A percentile compares a stretch with the other conserved stretches of the same genome.
phyloP scores from a whole-genome alignment of 2,113 vertebrate species.

The Cryptotis parvus region DNA sequence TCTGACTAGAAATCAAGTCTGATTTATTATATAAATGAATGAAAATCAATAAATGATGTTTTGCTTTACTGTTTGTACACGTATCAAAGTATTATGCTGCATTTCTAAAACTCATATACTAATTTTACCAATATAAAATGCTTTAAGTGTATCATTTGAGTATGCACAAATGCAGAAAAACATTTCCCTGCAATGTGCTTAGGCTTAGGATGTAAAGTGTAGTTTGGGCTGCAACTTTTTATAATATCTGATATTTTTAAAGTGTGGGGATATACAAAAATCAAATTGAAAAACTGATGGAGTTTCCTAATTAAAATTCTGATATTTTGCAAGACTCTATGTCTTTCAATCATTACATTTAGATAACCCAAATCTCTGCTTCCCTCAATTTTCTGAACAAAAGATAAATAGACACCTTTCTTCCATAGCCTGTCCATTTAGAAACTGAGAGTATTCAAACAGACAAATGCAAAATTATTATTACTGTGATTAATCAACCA shows the following conservation, averaged over 20 bases:
- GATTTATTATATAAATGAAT: background rate
- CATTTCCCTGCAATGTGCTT: background rate
- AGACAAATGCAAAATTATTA: too few species aligned
- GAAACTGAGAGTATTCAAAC: background rate
- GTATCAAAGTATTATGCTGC: background rate
- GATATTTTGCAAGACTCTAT: slow-evolving; percentile 63
- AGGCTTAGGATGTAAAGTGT: background rate
- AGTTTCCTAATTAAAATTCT: slow-evolving; percentile 70
- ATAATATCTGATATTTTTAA: slow-evolving; percentile 77
- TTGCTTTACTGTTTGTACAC: background rate
- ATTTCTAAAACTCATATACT: background rate
- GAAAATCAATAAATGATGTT: background rate
- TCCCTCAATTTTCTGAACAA: slow-evolving; percentile 44
- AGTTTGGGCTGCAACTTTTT: slow-evolving; percentile 56
- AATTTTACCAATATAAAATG: background rate
- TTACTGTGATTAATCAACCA: background rate
- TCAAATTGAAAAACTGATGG: slow-evolving; percentile 59
- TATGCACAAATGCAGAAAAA: background rate
- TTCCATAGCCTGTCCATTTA: background rate
- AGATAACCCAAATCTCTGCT: slow-evolving; percentile 21
- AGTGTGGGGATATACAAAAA: slow-evolving; percentile 68
- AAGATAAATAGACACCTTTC: slow-evolving; percentile 31
- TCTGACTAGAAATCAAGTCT: background rate
- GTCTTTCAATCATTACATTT: slow-evolving; percentile 17
- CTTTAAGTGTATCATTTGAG: background rate